Conservation (phyloP, 2,888 invertebrate species). For the Lacanobia wlatinum region DNA sequence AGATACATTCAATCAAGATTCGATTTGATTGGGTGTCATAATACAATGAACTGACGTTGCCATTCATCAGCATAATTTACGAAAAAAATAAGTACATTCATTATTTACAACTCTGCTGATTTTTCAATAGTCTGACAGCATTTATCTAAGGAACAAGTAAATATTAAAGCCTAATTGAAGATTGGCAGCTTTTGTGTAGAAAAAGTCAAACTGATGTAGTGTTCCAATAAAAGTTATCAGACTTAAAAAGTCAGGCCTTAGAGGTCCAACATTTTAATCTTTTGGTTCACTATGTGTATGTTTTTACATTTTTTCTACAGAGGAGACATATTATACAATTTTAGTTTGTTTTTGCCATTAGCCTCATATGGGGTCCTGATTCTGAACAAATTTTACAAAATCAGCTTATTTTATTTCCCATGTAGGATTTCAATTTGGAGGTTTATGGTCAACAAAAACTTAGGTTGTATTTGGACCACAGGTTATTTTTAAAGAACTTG, state of each 20-base stretch:
- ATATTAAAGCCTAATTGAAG: background rate
- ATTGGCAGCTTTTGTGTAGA: slow-evolving; percentile 1
- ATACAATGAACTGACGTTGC: slow-evolving; percentile 3
- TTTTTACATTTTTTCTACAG: slow-evolving; percentile 11
- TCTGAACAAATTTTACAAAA: background rate
- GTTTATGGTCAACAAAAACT: background rate
- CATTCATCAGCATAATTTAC: slow-evolving; percentile 8
- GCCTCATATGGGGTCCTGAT: background rate
- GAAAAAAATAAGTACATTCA: slow-evolving; percentile 51
- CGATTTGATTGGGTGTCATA: background rate
- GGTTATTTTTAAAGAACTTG: slow-evolving; percentile 76
- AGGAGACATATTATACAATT: slow-evolving; percentile 21
- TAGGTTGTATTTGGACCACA: slow-evolving; percentile 74
- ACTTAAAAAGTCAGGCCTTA: background rate
- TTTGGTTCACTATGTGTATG: slow-evolving; percentile 1
- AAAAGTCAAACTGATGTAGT: slow-evolving; percentile 1
- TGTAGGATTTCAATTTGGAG: background rate
- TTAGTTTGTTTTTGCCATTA: background rate
- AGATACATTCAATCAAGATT: background rate
- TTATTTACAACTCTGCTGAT: slow-evolving; percentile 35
- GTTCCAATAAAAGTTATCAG: background rate
- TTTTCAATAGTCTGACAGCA: background rate
- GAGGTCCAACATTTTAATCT: background rate
- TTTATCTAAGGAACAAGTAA: background rate
- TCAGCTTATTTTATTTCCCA: background rate